A percentile compares a stretch with the other conserved stretches of the same genome.
Conservation (phyloP, 1,140 invertebrate species). For the Ceratitis capitata region DNA sequence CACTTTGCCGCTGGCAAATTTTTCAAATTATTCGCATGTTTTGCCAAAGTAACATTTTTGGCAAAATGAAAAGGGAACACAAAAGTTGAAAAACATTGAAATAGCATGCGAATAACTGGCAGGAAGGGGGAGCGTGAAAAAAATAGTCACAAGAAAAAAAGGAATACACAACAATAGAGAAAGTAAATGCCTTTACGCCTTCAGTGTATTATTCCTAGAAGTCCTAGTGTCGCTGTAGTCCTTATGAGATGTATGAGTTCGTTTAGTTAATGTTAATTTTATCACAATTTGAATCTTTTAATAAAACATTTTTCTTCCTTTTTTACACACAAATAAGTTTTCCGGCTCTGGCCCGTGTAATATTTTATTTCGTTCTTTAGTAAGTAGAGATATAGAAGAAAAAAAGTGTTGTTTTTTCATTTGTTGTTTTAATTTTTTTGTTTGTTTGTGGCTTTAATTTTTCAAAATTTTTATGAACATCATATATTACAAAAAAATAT, state of each 20-base stretch:
- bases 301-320: not conserved
- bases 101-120: not conserved
- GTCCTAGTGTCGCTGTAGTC: not conserved
- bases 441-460: no score
- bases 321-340: no score
- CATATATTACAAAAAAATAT: no score
- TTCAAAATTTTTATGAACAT: no score
- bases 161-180: not conserved
- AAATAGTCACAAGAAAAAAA: not conserved
- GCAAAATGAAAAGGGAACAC: not conserved
- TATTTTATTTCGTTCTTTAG: no score
- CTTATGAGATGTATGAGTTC: not conserved
- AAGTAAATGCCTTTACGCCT: not conserved
- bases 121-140: not conserved
- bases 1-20: constrained; percentile 44
- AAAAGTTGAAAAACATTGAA: constrained; percentile 35
- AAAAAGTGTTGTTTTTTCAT: no score
- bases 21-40: constrained; percentile 60
- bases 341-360: no score
- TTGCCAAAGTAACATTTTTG: constrained; percentile 30
- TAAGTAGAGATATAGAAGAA: no score
- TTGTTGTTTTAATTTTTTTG: no score
- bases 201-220: not conserved
- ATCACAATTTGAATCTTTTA: not conserved
- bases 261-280: not conserved